Evolutionary conservation across 23 tunicate species (phyloP).

Genomic region (Styela plicata): DNA sequence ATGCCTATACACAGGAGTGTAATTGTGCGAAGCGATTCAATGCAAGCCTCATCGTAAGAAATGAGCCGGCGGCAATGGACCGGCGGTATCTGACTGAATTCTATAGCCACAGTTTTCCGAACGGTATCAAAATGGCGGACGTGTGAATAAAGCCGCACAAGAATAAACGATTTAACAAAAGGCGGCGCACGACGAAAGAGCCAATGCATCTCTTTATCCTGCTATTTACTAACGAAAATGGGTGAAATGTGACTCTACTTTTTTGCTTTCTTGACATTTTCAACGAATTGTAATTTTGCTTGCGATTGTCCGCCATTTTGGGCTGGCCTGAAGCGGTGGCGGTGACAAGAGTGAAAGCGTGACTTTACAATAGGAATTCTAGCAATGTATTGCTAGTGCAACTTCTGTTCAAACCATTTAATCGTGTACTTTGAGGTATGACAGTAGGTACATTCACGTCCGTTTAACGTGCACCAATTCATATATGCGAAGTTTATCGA

Average conservation of each 20-base stretch:
- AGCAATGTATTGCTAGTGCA: no score
- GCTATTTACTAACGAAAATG: background rate
- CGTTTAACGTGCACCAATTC: no score
- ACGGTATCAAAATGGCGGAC: background rate
- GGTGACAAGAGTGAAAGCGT: no score
- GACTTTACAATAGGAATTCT: no score
- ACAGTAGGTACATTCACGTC: no score
- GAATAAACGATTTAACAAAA: no score
- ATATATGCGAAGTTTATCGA: no score
- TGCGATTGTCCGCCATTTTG: background rate
- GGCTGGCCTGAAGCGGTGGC: background rate
- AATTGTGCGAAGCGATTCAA: conserved; percentile 21
- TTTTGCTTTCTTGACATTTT: background rate
- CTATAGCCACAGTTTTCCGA: no score
- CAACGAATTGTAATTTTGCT: no score
- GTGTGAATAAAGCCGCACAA: background rate
- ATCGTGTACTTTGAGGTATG: no score
- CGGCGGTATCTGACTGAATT: no score
- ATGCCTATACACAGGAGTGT: conserved; percentile 15
- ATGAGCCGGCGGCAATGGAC: background rate
- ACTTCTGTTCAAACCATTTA: no score
- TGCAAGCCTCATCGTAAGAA: conserved; percentile 4
- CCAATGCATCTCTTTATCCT: background rate
- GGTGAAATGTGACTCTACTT: background rate
- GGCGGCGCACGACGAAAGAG: background rate